Evolutionary conservation across 2,888 invertebrate species (phyloP), one percentile per base, ranked within the genome.

Genomic region (Oithona nana): DNA sequence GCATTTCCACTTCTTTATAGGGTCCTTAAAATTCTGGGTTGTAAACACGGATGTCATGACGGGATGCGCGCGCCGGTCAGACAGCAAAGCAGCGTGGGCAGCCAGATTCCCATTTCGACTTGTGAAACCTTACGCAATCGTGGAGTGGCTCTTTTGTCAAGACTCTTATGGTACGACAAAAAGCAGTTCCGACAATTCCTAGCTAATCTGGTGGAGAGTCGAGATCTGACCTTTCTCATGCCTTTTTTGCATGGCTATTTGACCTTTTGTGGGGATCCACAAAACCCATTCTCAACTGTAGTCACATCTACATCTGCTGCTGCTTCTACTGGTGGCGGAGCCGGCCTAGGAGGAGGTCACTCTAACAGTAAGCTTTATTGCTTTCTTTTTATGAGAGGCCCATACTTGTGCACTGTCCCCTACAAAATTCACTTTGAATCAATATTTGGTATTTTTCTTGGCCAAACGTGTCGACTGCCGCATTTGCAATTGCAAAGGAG

Each of bases 191-290:
- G 80, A 29, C 76, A 73, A 59, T 85, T 80, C 70, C 73, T 86
- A 39, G 73, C 82, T 64, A 82, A 84, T 66, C 84, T 89, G 77
- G 83, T 93, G 0, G 58, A 59, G n/a, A 55, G 81, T 81, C 70
- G 66, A 80, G 80, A 1, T 81, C 85, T 29, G 82, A 86, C 0
- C 77, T 95, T 30, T 77, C 83, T 22, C 8, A 75, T 98, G 63
- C 95, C 97, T 70, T 87, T 95, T 70, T 83, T 97, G 65, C 98
- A 99, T 72, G 83, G 95, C 0, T 88, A 93, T 68, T 82, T 94
- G 59, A 94, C 94, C 4, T 98, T 90, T 73, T 99, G 98, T 74
- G 81, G 88, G 48, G 94, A 95, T 73, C 90, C 92, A 11, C 6
- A 39, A 11, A 39, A 39, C 39, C 39, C 39, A 39, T 39, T 39